Evolutionary conservation across 1,140 invertebrate genomes (phyloP), one percentile per base, ranked within the genome.

Genomic region (Phymorhynchus buccinoides): DNA sequence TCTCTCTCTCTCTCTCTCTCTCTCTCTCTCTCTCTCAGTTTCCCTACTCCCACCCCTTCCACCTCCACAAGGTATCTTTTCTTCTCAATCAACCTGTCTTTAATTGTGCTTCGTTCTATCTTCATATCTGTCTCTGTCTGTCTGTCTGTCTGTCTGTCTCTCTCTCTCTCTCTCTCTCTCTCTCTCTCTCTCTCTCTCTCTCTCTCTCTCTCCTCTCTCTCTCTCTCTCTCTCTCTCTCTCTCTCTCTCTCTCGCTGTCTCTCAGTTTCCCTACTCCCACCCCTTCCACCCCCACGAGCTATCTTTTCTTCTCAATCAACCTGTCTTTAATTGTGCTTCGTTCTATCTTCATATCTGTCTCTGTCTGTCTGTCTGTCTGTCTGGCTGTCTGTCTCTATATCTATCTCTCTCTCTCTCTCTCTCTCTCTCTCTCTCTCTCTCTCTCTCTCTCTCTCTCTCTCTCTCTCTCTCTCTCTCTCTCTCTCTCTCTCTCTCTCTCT

Each of bases 161-260:
- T 66, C 62, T 66, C 68, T 73, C 32, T 73, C 68, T 73, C 68
- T 73, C 68, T 37, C 68, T 73, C 68, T 73, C 68, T 73, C 68
- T 73, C 30, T 35, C 32, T 35, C 68, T 73, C 68, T 35, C 32
- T 35, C 32, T 35, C 32, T 35, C 32, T 35, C 32, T 35, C 32
- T 35, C 32, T 7, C 68, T 73, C 68, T 73, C 68, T 73, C 68
- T 73, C 68, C 68, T 73, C 68, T 73, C 68, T 73, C 68, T 73
- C 68, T 73, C 68, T 73, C 68, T 73, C 30, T 73, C 32, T 73
- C 68, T 73, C 68, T 73, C 68, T 73, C 68, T 35, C 68, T 73
- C 68, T 9, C n/a, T 35, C 68, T 7, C 68, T 66, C 62, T 27
- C 68, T 73, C 68, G 12, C 68, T 66, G 9, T 66, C 62, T 66